Percentiles rank a stretch among this genome's conserved stretches.
phyloP scores from a whole-genome alignment of 2,113 vertebrate species.

The Zingel zingel region DNA sequence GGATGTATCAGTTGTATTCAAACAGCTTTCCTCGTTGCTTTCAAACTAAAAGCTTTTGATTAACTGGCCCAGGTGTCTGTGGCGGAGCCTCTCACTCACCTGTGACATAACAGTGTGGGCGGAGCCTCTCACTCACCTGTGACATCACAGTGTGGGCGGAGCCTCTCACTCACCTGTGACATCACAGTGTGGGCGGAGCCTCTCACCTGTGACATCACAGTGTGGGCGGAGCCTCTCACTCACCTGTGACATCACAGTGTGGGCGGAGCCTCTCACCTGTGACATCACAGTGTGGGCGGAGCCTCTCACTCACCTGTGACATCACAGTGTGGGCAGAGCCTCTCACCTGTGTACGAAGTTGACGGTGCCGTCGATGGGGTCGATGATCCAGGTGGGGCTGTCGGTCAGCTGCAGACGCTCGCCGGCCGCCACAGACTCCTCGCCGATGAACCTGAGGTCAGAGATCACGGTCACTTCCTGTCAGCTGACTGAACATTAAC shows the following conservation, averaged over 20 bases:
- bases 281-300: constrained; percentile 45
- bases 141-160: neutral
- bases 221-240: neutral
- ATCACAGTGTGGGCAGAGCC: neutral
- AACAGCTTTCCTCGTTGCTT: too few species aligned
- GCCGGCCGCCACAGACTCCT: constrained; percentile 97
- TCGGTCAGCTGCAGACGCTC: constrained; percentile 86
- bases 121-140: too few species aligned
- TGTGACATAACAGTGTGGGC: neutral
- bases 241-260: neutral
- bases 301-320: too few species aligned
- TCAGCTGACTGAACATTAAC: too few species aligned
- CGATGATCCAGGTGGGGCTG: constrained; percentile 88
- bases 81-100: too few species aligned
- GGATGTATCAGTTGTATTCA: too few species aligned
- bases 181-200: neutral
- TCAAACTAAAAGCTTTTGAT: too few species aligned
- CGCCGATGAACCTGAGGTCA: constrained; percentile 88
- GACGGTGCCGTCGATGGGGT: constrained; percentile 97
- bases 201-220: constrained; percentile 84
- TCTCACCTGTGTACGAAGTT: constrained; percentile 96
- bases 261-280: constrained; percentile 82
- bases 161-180: too few species aligned
- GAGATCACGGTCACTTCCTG: too few species aligned
- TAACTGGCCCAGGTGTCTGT: too few species aligned